phyloP scores from a whole-genome alignment of 2,888 invertebrate genomes.

The Lasioglossum morio region DNA sequence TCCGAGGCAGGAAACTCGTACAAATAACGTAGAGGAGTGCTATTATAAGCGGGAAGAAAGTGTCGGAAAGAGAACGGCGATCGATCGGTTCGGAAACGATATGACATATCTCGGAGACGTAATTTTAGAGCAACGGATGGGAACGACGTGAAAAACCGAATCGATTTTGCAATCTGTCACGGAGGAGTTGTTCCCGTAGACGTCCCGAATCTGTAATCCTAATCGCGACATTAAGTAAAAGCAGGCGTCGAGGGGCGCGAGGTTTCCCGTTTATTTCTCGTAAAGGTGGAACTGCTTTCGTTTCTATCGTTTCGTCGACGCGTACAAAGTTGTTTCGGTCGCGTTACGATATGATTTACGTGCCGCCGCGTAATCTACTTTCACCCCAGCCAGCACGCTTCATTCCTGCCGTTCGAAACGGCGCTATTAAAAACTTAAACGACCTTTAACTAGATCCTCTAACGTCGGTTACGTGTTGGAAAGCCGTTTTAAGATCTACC shows the following conservation, averaged over 20 bases:
- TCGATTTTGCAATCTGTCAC: background rate
- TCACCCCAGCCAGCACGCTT: constrained; percentile 1
- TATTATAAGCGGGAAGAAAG: background rate
- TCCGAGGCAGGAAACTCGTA: background rate
- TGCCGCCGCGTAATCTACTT: constrained; percentile 28
- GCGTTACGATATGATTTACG: constrained; percentile 19
- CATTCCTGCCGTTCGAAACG: background rate
- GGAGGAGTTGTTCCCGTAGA: background rate
- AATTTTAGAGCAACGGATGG: background rate
- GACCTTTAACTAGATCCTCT: constrained; percentile 31
- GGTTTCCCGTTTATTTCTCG: background rate
- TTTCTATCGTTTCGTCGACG: background rate
- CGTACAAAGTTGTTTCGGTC: background rate
- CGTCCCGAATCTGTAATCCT: background rate
- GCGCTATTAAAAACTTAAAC: constrained; percentile 35
- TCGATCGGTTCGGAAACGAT: background rate
- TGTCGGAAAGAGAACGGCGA: background rate
- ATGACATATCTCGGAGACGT: background rate
- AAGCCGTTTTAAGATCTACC: constrained; percentile 12
- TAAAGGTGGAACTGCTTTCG: background rate
- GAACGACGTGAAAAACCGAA: background rate
- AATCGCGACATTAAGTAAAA: background rate
- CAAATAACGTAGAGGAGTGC: background rate
- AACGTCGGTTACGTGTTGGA: constrained; percentile 20
- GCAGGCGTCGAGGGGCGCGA: background rate